Conservation (phyloP, 2,888 invertebrate species). For the Deroplatys truncata region DNA sequence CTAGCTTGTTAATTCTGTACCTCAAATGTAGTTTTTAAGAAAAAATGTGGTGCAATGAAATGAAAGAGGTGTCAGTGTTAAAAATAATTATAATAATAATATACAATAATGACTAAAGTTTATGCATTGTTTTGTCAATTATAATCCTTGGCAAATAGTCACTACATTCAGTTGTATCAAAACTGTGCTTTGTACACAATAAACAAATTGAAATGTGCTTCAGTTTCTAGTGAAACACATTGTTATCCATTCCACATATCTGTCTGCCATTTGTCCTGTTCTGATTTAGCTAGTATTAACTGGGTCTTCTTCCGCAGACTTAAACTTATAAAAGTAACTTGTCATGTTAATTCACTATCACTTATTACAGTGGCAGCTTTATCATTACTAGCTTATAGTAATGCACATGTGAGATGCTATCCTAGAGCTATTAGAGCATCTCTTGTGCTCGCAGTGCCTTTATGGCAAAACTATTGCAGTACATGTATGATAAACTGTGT, state of each 20-base stretch:
- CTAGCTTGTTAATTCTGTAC: constrained; percentile 1
- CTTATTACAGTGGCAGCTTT: not conserved
- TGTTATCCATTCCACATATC: not conserved
- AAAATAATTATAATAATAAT: not conserved
- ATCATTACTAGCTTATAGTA: not conserved
- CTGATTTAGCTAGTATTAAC: not conserved
- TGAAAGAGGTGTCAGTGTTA: constrained; percentile 22
- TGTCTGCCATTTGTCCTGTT: not conserved
- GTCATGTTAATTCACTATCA: not conserved
- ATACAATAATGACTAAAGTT: constrained; percentile 18
- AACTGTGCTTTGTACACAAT: constrained; percentile 34
- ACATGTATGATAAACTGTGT: too few species aligned
- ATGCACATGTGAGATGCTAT: not conserved
- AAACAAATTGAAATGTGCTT: constrained; percentile 26
- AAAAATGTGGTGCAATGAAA: constrained; percentile 31
- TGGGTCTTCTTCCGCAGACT: not conserved
- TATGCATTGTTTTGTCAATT: constrained; percentile 26
- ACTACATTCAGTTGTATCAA: constrained; percentile 30
- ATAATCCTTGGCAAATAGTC: constrained; percentile 29
- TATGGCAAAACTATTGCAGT: not conserved
- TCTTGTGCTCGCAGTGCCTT: not conserved
- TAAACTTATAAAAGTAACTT: not conserved
- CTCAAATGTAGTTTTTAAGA: constrained; percentile 24
- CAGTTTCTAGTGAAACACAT: not conserved
- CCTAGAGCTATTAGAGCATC: not conserved